Evolutionary conservation across 1,140 invertebrate species (phyloP), one percentile per base, ranked within the genome.

Genomic region (Chelonus insularis): DNA sequence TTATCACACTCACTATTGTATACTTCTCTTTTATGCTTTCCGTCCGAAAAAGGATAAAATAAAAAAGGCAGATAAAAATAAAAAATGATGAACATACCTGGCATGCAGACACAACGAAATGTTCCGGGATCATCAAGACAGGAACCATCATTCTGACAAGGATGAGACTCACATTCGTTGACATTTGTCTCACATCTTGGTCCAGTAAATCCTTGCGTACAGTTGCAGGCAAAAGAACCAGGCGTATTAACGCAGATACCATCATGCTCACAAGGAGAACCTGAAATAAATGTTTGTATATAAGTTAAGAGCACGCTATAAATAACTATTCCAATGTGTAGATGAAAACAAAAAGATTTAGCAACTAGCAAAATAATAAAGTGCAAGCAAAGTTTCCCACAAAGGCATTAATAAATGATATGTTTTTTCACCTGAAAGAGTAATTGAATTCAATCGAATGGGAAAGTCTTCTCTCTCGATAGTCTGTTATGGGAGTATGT

Each of bases 81-180:
- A 57, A 18, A 25, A 23, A 29, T 25, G 21, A 14, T 20, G 2
- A 16, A 76, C 87, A 88, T 86, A 96, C 95, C 95, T 76, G 95
- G 94, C 95, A 98, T 97, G 78, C 96, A 98, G 71, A 96, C 93
- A 72, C 94, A 97, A 66, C 94, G 84, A 82, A 95, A 96, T 4
- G 92, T 95, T 3, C 94, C 94, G n/a, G 93, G 91, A 83, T 96
- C 93, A 71, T 97, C 94, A 54, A 96, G 82, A 72, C 94, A 97
- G 43, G 94, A 96, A 48, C 94, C 94, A 68, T 96, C 93, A 76
- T 96, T 96, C 70, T 93, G 89, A 79, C 95, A 97, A 0, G 95
- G 95, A 80, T 94, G 94, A 2, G 92, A 94, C 75, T 96, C 93
- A 78, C 94, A 97, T 75, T 98, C 95, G 78, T 97, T 96, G 63